Conservation (phyloP, 2,888 invertebrate genomes). For the Scaptomyza polygonia region DNA sequence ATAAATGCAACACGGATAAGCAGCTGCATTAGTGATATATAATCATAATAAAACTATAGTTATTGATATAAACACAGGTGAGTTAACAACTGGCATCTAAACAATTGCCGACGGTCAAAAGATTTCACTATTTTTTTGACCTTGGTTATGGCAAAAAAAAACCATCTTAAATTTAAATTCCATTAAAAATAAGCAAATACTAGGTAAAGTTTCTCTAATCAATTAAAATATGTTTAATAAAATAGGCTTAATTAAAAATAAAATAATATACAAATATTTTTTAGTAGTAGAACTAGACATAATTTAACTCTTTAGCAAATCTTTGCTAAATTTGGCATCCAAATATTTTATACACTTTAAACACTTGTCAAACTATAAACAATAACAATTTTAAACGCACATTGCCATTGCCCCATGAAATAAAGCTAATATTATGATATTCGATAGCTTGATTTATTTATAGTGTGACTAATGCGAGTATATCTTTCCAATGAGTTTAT, state of each 20-base stretch:
- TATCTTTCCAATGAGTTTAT: constrained; percentile 2
- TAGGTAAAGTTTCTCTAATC: too few relatives aligned
- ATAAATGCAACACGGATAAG: constrained; percentile 56
- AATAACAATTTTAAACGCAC: background rate
- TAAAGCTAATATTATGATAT: background rate
- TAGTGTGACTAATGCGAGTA: background rate
- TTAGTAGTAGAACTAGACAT: too few relatives aligned
- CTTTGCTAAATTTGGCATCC: background rate
- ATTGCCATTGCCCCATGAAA: background rate
- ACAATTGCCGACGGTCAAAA: constrained; percentile 53
- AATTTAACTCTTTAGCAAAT: too few relatives aligned
- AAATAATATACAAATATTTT: too few relatives aligned
- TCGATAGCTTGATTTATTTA: background rate
- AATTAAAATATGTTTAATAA: too few relatives aligned
- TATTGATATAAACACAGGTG: constrained; percentile 47
- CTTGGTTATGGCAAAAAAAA: too few relatives aligned
- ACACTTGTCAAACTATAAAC: background rate
- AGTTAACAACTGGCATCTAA: constrained; percentile 14
- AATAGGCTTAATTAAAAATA: too few relatives aligned
- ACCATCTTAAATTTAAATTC: too few relatives aligned
- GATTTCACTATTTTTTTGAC: background rate
- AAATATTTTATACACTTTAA: background rate
- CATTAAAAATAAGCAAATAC: too few relatives aligned
- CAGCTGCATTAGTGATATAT: constrained; percentile 31
- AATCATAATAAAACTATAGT: constrained; percentile 15